Conservation (phyloP, 2,113 vertebrate species). For the Indri indri region DNA sequence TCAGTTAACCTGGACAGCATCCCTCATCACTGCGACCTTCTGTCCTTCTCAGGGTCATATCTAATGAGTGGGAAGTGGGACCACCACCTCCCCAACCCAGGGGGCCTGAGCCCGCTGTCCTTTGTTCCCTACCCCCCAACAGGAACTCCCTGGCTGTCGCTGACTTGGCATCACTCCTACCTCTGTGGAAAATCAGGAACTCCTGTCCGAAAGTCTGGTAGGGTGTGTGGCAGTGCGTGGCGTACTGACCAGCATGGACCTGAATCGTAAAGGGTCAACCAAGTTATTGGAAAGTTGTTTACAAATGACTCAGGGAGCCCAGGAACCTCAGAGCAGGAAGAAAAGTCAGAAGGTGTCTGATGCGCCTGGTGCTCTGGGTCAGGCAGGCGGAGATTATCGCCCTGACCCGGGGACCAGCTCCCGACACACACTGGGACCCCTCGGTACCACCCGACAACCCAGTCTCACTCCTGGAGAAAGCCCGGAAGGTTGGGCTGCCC, state of each 20-base stretch:
- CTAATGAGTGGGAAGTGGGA: too few relatives aligned
- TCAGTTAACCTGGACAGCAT: rapidly evolving
- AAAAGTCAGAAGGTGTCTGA: rapidly evolving
- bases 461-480: background rate
- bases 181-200: background rate
- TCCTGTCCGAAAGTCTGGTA: rapidly evolving
- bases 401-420: rapidly evolving
- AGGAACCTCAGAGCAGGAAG: background rate
- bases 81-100: rapidly evolving
- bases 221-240: rapidly evolving
- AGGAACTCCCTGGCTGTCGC: rapidly evolving
- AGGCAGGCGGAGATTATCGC: background rate
- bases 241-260: rapidly evolving
- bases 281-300: background rate
- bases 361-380: background rate
- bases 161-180: background rate
- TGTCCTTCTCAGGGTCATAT: background rate
- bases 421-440: rapidly evolving
- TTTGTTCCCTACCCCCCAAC: background rate
- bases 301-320: background rate
- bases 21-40: too few relatives aligned
- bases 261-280: background rate
- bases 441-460: rapidly evolving
- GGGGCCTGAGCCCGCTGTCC: background rate
- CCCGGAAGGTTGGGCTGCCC: background rate